These are phyloP conservation scores for Tichodroma muraria DNA, from an alignment of 2,113 vertebrate genomes.

Conservation along the genomic window DNA sequence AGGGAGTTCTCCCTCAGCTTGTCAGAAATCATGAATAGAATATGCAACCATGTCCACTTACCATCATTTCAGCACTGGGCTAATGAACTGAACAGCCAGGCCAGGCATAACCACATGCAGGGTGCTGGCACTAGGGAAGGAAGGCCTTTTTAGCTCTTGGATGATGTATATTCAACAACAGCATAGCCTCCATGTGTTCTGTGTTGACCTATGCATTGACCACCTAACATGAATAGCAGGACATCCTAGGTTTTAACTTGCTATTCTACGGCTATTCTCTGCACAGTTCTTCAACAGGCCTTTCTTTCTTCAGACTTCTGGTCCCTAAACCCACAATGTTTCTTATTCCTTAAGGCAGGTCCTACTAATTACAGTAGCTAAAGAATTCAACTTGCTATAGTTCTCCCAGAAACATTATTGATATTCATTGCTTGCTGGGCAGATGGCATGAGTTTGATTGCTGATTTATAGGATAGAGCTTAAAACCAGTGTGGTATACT, in stretches of 20 bases:
- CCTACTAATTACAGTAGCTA: background rate
- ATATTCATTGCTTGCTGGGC: background rate
- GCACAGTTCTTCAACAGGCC: background rate
- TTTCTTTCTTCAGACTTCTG: background rate
- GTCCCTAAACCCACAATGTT: background rate
- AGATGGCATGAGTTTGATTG: background rate
- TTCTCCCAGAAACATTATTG: background rate
- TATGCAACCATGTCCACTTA: slow-evolving; percentile 19
- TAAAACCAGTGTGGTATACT: background rate
- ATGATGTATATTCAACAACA: background rate
- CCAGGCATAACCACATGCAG: background rate
- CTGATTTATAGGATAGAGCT: background rate
- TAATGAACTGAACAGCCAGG: slow-evolving; percentile 19
- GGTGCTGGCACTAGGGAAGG: background rate
- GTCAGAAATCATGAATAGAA: slow-evolving; percentile 42
- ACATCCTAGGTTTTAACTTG: background rate
- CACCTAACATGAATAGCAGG: background rate
- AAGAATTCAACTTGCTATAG: background rate
- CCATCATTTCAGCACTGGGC: slow-evolving; percentile 30
- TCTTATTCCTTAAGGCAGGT: background rate
- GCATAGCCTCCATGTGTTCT: background rate
- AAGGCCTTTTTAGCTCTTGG: background rate
- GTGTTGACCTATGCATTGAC: background rate
- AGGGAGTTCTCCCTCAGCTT: slow-evolving; percentile 17
- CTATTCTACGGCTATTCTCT: background rate